These are phyloP conservation scores for Leptopilina boulardi DNA, from an alignment of 1,140 invertebrate species.

Conservation along the genomic window DNA sequence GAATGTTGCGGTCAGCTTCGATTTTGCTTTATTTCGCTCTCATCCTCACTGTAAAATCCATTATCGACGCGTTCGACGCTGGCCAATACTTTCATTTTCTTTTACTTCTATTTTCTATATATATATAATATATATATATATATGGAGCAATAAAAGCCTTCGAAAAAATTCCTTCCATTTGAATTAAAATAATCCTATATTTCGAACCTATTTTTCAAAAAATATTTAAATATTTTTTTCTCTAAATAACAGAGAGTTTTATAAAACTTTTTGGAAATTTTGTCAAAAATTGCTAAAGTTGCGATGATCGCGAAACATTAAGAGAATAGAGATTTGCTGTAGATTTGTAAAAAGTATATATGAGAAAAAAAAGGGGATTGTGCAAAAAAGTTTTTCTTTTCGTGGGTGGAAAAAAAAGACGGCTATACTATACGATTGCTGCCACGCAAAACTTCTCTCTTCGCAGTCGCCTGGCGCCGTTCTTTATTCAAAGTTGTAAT, in stretches of 20 bases:
- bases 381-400: slow-evolving; percentile 57
- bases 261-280: background rate
- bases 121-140: background rate
- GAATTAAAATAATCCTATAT: too few species aligned
- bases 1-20: slow-evolving; percentile 32
- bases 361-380: slow-evolving; percentile 27
- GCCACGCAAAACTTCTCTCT: slow-evolving; percentile 49
- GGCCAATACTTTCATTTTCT: background rate
- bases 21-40: slow-evolving; percentile 26
- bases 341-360: background rate
- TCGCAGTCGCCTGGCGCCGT: slow-evolving; percentile 59
- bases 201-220: too few species aligned
- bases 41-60: slow-evolving; percentile 7
- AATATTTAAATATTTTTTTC: too few species aligned
- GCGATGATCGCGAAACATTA: background rate
- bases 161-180: background rate
- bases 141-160: background rate
- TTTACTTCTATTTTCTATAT: background rate
- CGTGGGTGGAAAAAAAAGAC: slow-evolving; percentile 52
- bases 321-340: slow-evolving; percentile 22
- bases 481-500: slow-evolving; percentile 77
- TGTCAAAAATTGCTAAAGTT: background rate
- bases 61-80: slow-evolving; percentile 25
- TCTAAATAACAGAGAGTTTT: background rate
- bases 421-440: slow-evolving; percentile 48